These are phyloP conservation scores for Corythoichthys intestinalis DNA, from an alignment of 2,113 vertebrate species.

Conservation along the genomic window DNA sequence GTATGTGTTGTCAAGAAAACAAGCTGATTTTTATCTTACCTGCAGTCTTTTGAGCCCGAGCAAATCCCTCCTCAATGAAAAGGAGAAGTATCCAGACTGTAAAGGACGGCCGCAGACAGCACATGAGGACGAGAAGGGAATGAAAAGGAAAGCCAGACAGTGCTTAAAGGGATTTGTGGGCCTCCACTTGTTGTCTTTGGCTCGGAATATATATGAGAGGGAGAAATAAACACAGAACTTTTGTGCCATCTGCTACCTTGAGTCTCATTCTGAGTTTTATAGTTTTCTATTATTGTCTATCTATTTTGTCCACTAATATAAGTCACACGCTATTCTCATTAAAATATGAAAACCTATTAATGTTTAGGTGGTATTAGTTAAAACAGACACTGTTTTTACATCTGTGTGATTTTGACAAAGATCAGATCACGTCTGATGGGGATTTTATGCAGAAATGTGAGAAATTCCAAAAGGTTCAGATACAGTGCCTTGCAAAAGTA, in stretches of 20 bases:
- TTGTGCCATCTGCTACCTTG: constrained; percentile 29
- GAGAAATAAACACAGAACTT: constrained; percentile 17
- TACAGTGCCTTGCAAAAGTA: too few species aligned
- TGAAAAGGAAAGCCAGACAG: constrained; percentile 1
- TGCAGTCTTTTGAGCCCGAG: constrained; percentile 85
- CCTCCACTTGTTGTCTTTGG: constrained; percentile 11
- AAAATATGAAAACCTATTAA: too few species aligned
- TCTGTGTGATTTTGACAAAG: too few species aligned
- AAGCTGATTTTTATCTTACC: constrained; percentile 65
- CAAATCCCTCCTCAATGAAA: constrained; percentile 86
- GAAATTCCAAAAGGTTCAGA: too few species aligned
- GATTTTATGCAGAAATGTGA: too few species aligned
- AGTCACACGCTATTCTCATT: too few species aligned
- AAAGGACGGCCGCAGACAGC: constrained; percentile 21
- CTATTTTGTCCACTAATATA: too few species aligned
- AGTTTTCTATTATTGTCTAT: not conserved
- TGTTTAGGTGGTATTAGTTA: too few species aligned
- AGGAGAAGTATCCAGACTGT: constrained; percentile 86
- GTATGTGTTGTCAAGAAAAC: not conserved
- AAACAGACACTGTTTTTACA: too few species aligned
- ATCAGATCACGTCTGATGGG: too few species aligned
- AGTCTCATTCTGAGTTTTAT: not conserved
- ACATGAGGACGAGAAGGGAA: constrained; percentile 13
- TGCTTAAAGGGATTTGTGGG: constrained; percentile 43
- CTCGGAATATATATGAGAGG: constrained; percentile 19